Conservation (phyloP, 2,888 invertebrate genomes). For the Halocaridina rubra region DNA sequence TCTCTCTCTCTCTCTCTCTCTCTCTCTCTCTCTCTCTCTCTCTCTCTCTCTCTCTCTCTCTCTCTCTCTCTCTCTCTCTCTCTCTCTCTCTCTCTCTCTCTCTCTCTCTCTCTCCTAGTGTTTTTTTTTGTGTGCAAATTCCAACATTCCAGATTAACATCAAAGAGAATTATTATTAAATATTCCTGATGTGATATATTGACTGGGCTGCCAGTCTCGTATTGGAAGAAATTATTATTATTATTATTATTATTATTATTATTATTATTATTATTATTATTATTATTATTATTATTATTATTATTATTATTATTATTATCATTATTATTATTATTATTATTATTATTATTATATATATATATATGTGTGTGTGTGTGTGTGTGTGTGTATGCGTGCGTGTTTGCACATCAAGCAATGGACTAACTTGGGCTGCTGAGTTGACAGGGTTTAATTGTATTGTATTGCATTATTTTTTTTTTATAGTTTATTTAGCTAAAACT, state of each 20-base stretch:
- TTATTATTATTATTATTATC: not conserved
- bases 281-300: not conserved
- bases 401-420: too few species aligned
- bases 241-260: slow-evolving; percentile 12
- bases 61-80: not conserved
- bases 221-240: not conserved
- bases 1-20: not conserved
- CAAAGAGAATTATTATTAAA: slow-evolving; percentile 3
- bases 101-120: not conserved
- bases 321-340: too few species aligned
- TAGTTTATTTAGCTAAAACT: too few species aligned
- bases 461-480: too few species aligned
- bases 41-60: not conserved
- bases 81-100: not conserved
- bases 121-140: not conserved
- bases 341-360: too few species aligned
- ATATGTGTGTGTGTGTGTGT: too few species aligned
- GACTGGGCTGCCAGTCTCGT: not conserved
- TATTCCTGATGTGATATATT: not conserved
- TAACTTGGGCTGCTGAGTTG: too few species aligned
- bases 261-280: slow-evolving; percentile 3
- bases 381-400: too few species aligned
- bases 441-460: too few species aligned
- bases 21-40: not conserved
- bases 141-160: too few species aligned